These are phyloP conservation scores for Cydia splendana DNA, from an alignment of 1,140 invertebrate genomes.

Conservation along the genomic window DNA sequence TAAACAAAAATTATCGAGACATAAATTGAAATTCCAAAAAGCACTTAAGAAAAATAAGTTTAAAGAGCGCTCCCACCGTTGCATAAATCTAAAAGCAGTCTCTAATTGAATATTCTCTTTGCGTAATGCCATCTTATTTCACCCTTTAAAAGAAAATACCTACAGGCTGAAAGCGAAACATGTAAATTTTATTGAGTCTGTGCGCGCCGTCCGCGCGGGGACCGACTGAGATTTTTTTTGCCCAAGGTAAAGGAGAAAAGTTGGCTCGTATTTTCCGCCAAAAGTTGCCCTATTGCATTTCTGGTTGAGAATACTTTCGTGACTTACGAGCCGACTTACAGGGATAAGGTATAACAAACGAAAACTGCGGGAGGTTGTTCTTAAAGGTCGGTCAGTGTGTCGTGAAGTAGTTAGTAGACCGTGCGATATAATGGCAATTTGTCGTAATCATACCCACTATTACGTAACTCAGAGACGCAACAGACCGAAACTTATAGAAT, in stretches of 20 bases:
- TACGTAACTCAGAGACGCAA: conserved; percentile 10
- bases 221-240: conserved; percentile 64
- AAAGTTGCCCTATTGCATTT: conserved; percentile 69
- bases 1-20: conserved; percentile 46
- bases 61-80: conserved; percentile 52
- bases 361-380: conserved; percentile 51
- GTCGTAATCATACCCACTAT: conserved; percentile 14
- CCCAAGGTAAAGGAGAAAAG: conserved; percentile 67
- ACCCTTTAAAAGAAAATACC: conserved; percentile 77
- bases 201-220: conserved; percentile 53
- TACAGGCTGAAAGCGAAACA: conserved; percentile 72
- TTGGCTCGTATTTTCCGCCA: conserved; percentile 73
- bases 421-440: conserved; percentile 35
- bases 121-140: conserved; percentile 73
- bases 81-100: conserved; percentile 72
- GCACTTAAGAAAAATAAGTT: conserved; percentile 54
- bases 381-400: conserved; percentile 47
- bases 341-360: conserved; percentile 58
- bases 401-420: conserved; percentile 40
- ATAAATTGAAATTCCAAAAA: conserved; percentile 43
- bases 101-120: conserved; percentile 79
- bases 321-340: conserved; percentile 69
- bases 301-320: conserved; percentile 66
- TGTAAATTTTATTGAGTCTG: conserved; percentile 78
- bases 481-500: conserved; percentile 26